These are phyloP conservation scores for Arrhopalites spinosus DNA, from an alignment of 2,888 invertebrate genomes.

Conservation along the genomic window DNA sequence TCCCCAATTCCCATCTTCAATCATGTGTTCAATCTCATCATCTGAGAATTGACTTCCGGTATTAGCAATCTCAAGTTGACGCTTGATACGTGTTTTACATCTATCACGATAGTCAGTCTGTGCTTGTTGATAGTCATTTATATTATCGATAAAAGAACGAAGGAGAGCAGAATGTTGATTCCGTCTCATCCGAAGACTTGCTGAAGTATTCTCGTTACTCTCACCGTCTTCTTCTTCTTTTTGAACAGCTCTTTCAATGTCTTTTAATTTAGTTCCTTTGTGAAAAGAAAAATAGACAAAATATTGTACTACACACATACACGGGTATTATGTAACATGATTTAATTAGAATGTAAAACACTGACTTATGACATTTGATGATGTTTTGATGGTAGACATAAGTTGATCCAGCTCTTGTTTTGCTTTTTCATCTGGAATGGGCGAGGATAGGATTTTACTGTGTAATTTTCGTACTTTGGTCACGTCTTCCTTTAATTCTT, in stretches of 20 bases:
- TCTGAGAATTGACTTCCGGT: slow-evolving; percentile 37
- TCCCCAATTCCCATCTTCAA: slow-evolving; percentile 43
- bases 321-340: too few relatives aligned
- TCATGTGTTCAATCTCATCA: slow-evolving; percentile 46
- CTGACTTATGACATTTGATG: slow-evolving; percentile 63
- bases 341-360: too few relatives aligned
- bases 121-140: slow-evolving; percentile 66
- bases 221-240: slow-evolving; percentile 58
- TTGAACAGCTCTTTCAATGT: slow-evolving; percentile 60
- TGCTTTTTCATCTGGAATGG: slow-evolving; percentile 61
- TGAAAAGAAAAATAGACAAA: not conserved
- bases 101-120: slow-evolving; percentile 66
- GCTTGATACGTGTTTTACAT: slow-evolving; percentile 66
- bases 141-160: slow-evolving; percentile 65
- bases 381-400: slow-evolving; percentile 64
- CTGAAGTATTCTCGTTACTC: slow-evolving; percentile 44
- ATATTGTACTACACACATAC: not conserved
- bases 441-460: slow-evolving; percentile 64
- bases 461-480: slow-evolving; percentile 61
- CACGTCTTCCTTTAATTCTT: slow-evolving; percentile 59
- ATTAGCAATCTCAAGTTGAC: slow-evolving; percentile 65
- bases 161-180: slow-evolving; percentile 65
- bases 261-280: slow-evolving; percentile 56
- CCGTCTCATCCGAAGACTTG: slow-evolving; percentile 57
- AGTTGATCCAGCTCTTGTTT: slow-evolving; percentile 68